phyloP scores from a whole-genome alignment of 1,140 invertebrate species.

The Drosophila cardini region DNA sequence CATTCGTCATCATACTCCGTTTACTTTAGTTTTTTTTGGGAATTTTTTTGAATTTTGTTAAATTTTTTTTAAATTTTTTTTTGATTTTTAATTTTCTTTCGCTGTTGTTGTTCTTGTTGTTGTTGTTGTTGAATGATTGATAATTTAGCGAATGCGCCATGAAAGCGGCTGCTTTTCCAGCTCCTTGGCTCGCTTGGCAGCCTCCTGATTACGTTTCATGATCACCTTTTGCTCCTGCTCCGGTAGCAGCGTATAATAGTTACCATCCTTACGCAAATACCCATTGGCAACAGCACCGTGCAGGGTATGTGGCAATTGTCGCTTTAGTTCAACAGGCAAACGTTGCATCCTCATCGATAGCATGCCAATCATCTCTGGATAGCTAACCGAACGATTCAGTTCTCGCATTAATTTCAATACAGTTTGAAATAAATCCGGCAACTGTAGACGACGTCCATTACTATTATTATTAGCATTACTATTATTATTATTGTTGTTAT shows the following conservation, averaged over 20 bases:
- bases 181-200: slow-evolving; percentile 63
- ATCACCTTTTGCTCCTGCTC: slow-evolving; percentile 63
- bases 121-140: not conserved
- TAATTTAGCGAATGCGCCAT: slow-evolving; percentile 63
- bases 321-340: slow-evolving; percentile 60
- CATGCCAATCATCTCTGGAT: slow-evolving; percentile 62
- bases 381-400: slow-evolving; percentile 60
- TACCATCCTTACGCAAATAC: slow-evolving; percentile 64
- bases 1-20: no score
- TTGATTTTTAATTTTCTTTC: not conserved
- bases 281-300: slow-evolving; percentile 61
- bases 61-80: not conserved
- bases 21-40: no score
- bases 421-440: slow-evolving; percentile 53
- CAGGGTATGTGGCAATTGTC: slow-evolving; percentile 63
- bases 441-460: slow-evolving; percentile 40
- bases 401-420: slow-evolving; percentile 55
- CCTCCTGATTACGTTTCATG: slow-evolving; percentile 60
- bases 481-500: slow-evolving; percentile 1
- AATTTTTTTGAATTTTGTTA: no score
- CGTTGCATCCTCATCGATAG: slow-evolving; percentile 50
- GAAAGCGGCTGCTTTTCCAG: slow-evolving; percentile 69
- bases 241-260: slow-evolving; percentile 59
- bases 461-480: slow-evolving; percentile 4
- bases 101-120: no score